phyloP scores from a whole-genome alignment of 2,113 vertebrate genomes.

The Dicrurus megarhynchus region DNA sequence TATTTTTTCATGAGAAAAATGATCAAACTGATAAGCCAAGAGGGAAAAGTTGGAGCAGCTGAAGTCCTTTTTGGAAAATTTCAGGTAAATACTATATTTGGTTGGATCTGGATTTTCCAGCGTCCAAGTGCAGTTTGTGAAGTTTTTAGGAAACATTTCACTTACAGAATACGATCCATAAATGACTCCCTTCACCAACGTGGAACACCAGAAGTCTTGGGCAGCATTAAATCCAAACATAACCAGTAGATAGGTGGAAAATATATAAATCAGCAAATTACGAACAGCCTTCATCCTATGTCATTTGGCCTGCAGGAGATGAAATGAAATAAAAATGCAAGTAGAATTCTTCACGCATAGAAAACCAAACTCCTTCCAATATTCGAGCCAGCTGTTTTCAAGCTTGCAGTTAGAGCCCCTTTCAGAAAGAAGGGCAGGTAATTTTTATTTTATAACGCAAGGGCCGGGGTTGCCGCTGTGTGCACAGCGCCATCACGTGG shows the following conservation, averaged over 20 bases:
- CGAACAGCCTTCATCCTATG: conserved; percentile 99
- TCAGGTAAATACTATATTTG: conserved; percentile 99
- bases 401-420: conserved; percentile 73
- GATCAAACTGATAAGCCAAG: conserved; percentile 98
- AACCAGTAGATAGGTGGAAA: conserved; percentile 99
- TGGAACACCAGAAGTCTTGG: conserved; percentile 99
- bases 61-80: conserved; percentile 98
- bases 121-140: conserved; percentile 99
- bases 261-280: conserved; percentile 99
- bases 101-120: conserved; percentile 99
- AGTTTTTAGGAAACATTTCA: conserved; percentile 99
- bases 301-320: conserved; percentile 98
- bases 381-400: conserved; percentile 77
- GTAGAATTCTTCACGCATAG: conserved; percentile 72
- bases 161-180: conserved; percentile 99
- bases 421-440: conserved; percentile 76
- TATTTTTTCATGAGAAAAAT: conserved; percentile 99
- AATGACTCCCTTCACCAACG: conserved; percentile 99
- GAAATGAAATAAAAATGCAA: conserved; percentile 80
- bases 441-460: conserved; percentile 75
- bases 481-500: conserved; percentile 98
- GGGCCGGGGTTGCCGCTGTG: conserved; percentile 80
- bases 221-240: conserved; percentile 99
- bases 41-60: conserved; percentile 97
- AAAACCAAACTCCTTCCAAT: conserved; percentile 73